Evolutionary conservation across 2,888 invertebrate genomes (phyloP), one percentile per base, ranked within the genome.

Genomic region (Melanostoma mellinum): DNA sequence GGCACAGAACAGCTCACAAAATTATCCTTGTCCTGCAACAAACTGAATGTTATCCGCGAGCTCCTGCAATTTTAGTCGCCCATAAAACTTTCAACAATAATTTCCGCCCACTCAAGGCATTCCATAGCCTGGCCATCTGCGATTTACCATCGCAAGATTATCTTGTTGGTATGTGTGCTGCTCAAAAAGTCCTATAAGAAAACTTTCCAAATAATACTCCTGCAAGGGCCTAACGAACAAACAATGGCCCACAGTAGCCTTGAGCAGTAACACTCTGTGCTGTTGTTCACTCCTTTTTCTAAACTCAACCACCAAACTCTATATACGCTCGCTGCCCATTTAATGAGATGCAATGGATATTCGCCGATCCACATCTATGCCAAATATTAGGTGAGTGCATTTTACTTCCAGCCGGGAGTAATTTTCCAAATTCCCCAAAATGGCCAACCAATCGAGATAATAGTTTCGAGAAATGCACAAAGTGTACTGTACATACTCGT

Each of bases 361-460:
- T 53, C 48, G 60, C 58, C 60, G 73, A 77, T 82, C 73, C 73
- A 63, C 82, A 78, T 77, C 82, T 84, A 79, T 67, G 69, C 79
- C 79, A 84, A 84, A 78, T 84, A 78, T 84, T 78, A 78, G 79
- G 78, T 67, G 72, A 63, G 80, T 68, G 53, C 67, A 44, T 65
- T 67, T 44, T 53, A 36, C 67, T 60, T 58, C 50, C 56, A 78
- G 78, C 48, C 79, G 79, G 71, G 71, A 84, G 84, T 79, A 84
- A 84, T 84, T 79, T 79, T 84, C 69, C 74, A 71, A 84, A 84
- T 79, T 84, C 84, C 74, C 63, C 75, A 60, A 84, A 84, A 84
- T 79, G 84, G 84, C 79, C 84, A 84, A 79, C 79, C 84, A 84
- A 84, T 84, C 84, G 79, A 84, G 84, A 84, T 84, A 84, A 79